A percentile compares a stretch with the other conserved stretches of the same genome.
Evolutionary conservation across 2,888 invertebrate genomes (phyloP).

Genomic region (Limnephilus marmoratus): DNA sequence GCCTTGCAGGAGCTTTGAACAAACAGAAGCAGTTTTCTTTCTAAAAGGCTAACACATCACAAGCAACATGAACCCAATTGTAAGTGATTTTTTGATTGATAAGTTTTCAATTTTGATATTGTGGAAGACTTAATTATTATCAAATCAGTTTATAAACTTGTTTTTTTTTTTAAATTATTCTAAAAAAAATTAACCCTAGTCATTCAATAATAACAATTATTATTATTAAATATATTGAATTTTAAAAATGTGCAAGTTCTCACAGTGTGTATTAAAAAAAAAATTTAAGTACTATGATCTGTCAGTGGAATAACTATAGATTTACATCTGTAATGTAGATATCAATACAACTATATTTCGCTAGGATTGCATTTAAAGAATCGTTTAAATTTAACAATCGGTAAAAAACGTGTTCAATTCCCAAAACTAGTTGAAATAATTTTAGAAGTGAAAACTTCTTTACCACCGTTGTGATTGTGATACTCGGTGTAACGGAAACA

Average conservation of each 20-base stretch:
- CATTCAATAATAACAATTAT: too few relatives aligned
- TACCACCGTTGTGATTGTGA: too few relatives aligned
- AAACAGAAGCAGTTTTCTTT: background rate
- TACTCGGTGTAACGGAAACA: too few relatives aligned
- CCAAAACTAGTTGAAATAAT: background rate
- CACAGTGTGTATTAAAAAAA: background rate
- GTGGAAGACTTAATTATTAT: background rate
- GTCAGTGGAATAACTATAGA: too few relatives aligned
- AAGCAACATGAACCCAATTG: slow-evolving; percentile 14
- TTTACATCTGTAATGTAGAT: too few relatives aligned
- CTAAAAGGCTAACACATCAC: slow-evolving; percentile 45
- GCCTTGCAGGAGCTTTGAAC: background rate
- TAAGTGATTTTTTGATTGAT: background rate
- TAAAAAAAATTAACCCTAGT: too few relatives aligned
- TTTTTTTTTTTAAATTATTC: too few relatives aligned
- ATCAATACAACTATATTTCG: background rate
- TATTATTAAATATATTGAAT: too few relatives aligned
- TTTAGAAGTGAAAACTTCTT: too few relatives aligned
- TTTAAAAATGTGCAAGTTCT: background rate
- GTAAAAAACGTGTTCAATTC: background rate
- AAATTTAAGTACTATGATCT: background rate
- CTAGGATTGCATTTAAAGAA: background rate
- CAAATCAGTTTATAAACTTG: too few relatives aligned
- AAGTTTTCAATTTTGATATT: background rate
- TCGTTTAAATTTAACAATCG: background rate